Base-by-base conservation (phyloP, 1,140 invertebrate species). In the Brevipalpus yothersi region DNA sequence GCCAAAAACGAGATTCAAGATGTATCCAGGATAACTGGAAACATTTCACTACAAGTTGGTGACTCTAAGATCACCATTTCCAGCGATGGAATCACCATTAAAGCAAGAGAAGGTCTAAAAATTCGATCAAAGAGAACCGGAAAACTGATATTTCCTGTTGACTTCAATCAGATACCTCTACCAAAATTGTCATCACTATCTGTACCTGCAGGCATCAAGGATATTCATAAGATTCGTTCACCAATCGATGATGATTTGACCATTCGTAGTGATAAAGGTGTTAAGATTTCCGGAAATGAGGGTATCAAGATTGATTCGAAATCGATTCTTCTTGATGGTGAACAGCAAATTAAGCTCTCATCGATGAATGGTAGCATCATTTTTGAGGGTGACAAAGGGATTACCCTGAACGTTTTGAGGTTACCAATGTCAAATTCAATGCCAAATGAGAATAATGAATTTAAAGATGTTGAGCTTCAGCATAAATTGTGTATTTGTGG, bases 401-500 rank as follows among this genome's bases (percentile, higher is more conserved):
- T 62, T 43, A 43, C 43, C 13, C n/a, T 62, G 5, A 58, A 62
- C 41, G 45, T 56, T n/a, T 42, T 9, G 15, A 13, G 40, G 5
- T 15, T 41, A 15, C 23, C 39, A 11, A 55, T 55, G 15, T 55
- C 53, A 13, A 15, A 10, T 31, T 53, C 23, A 41, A 55, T 10
- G 8, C 21, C 7, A 7, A 51, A 31, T 42, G 23, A 54, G 23
- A 42, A 21, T n/a, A 10, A 58, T 12, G 19, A 17, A 41, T 41
- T 49, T 15, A 41, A 17, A n/a, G 13, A 23, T n/a, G 39, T 41
- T 41, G 7, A 53, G 13, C 41, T 62, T 21, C 61, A 62, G 59
- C 67, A 65, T 57, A 66, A 67, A 51, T 58, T 69, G 23, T 69
- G 68, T 64, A 64, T 69, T 21, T 69, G 68, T 58, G 63, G 58